These are phyloP conservation scores for Oplegnathus fasciatus DNA, from an alignment of 2,113 vertebrate species.

Conservation along the genomic window DNA sequence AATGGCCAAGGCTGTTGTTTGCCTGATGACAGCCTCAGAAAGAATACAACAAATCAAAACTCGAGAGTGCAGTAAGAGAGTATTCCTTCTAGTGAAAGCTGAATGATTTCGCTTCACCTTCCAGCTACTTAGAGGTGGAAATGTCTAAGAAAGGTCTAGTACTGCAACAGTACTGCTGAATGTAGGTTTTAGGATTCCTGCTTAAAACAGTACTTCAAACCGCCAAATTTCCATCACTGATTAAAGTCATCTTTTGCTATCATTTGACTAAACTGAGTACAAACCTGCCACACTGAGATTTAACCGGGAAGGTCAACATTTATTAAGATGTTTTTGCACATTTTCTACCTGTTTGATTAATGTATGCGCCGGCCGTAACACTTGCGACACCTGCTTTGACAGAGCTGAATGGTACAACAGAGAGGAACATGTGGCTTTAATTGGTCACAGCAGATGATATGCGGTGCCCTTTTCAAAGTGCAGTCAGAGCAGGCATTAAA, in stretches of 20 bases:
- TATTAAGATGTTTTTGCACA: neutral
- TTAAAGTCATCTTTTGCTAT: neutral
- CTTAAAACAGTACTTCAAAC: neutral
- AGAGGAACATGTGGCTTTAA: neutral
- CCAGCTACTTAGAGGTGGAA: neutral
- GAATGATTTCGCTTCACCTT: neutral
- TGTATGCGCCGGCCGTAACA: neutral
- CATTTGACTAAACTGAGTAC: neutral
- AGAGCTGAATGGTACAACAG: neutral
- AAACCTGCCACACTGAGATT: neutral
- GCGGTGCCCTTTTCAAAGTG: slow-evolving; percentile 49
- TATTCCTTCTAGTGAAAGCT: neutral
- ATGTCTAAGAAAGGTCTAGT: too few relatives aligned
- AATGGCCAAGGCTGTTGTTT: neutral
- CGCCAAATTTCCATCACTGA: neutral
- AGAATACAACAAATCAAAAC: neutral
- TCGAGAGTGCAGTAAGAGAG: neutral
- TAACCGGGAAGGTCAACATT: neutral
- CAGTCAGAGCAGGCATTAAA: neutral
- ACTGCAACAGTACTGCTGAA: neutral
- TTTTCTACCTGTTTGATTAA: neutral
- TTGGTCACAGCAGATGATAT: slow-evolving; percentile 30
- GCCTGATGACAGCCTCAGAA: too few relatives aligned
- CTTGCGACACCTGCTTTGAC: neutral
- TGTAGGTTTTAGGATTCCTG: neutral